phyloP scores from a whole-genome alignment of 1,140 invertebrate species.

The Drosophila arizonae region DNA sequence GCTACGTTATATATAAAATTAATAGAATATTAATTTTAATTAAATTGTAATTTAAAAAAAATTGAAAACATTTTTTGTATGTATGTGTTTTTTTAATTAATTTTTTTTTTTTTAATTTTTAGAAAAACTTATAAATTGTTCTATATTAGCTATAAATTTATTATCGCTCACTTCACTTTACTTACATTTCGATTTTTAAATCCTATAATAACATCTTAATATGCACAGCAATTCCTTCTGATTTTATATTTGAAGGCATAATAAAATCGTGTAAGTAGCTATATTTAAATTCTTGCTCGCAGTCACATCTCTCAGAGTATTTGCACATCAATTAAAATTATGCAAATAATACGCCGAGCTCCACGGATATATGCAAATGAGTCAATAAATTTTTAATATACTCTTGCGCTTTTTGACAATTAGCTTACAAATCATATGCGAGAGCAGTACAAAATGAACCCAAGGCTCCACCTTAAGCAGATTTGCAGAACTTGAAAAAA shows the following conservation, averaged over 20 bases:
- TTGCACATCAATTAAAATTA: conserved; percentile 32
- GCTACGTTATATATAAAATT: no score
- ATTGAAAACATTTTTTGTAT: no score
- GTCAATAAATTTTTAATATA: conserved; percentile 27
- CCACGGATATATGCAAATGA: conserved; percentile 51
- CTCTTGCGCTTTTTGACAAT: conserved; percentile 18
- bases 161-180: no score
- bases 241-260: neutral
- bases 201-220: no score
- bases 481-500: conserved; percentile 8
- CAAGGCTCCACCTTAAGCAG: conserved; percentile 3
- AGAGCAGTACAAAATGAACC: conserved; percentile 10
- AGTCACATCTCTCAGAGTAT: neutral
- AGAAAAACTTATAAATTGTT: no score
- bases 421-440: conserved; percentile 18
- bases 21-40: no score
- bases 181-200: no score
- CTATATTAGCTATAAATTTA: no score
- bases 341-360: conserved; percentile 28
- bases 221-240: no score
- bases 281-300: neutral
- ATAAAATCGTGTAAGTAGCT: neutral
- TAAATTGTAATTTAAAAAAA: no score
- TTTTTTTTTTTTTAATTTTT: no score
- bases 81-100: no score